These are phyloP conservation scores for Heliothis subflexa DNA, from an alignment of 1,140 invertebrate species.

Conservation along the genomic window DNA sequence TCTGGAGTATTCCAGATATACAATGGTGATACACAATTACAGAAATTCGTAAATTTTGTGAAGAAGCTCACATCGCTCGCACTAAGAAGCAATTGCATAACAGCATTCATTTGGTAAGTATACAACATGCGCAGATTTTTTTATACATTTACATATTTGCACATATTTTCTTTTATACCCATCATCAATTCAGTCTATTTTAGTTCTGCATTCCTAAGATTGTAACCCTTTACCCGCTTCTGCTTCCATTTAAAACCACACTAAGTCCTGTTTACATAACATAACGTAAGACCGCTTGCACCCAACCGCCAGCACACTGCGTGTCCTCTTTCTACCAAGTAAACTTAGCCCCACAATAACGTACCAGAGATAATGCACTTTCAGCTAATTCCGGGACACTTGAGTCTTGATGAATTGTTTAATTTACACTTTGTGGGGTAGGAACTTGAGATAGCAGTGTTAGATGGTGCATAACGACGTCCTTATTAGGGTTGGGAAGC, in stretches of 20 bases:
- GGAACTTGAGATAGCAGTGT: conserved; percentile 33
- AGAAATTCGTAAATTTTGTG: too few relatives aligned
- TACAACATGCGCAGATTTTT: too few relatives aligned
- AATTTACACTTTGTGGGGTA: conserved; percentile 47
- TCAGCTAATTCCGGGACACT: conserved; percentile 45
- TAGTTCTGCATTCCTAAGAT: too few relatives aligned
- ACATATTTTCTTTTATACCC: too few relatives aligned
- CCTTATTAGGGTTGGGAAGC: conserved; percentile 40
- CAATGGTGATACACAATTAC: too few relatives aligned
- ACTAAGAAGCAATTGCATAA: too few relatives aligned
- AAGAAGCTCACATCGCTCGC: too few relatives aligned
- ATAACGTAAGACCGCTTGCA: conserved; percentile 59
- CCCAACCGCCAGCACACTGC: conserved; percentile 61
- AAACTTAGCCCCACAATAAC: conserved; percentile 61
- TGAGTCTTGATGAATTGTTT: conserved; percentile 51
- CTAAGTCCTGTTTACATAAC: conserved; percentile 55
- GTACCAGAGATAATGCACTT: conserved; percentile 50
- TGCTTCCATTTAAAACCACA: not conserved
- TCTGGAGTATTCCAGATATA: too few relatives aligned
- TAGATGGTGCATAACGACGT: conserved; percentile 41
- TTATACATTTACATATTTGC: too few relatives aligned
- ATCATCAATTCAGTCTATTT: too few relatives aligned
- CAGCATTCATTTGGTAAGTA: too few relatives aligned
- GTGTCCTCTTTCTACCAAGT: conserved; percentile 66
- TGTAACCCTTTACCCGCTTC: not conserved